Base-by-base conservation (phyloP, 2,113 vertebrate genomes). In the Conger conger region DNA sequence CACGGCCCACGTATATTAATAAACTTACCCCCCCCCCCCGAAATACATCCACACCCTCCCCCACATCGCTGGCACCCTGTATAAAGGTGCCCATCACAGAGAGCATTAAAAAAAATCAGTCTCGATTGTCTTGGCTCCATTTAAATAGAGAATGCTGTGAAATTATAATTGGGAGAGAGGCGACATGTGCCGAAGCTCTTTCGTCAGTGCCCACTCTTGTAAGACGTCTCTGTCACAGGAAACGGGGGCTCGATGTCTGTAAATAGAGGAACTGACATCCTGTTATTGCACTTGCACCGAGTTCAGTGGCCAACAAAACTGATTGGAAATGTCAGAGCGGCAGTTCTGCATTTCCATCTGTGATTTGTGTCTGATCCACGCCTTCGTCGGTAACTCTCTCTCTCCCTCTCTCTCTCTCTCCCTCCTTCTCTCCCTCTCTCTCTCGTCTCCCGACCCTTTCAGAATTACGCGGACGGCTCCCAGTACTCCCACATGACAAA, bases 401-500 rank as follows among this genome's bases (percentile, higher is more conserved):
- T 37, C 60, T 40, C 38, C n/a, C n/a, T n/a, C n/a, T n/a, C 53
- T 86, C 38, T 85, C 27, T 37, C 37, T 37, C 60, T 40, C 38
- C n/a, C n/a, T n/a, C n/a, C n/a, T n/a, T n/a, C n/a, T n/a, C n/a
- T n/a, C n/a, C n/a, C 53, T 86, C 38, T 85, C 27, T 37, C 37
- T 37, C 60, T 40, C 38, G n/a, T n/a, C n/a, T n/a, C n/a, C n/a
- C 85, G 36, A 83, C 33, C 20, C 20, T 85, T 85, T 54, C 96
- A 99, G 98, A 96, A 92, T 93, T 98, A 97, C 87, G 96, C 96
- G 80, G 98, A 99, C 83, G 97, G 97, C 80, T 94, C 96, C 88
- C 97, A 96, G 88, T 99, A 97, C 89, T 94, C 96, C 85, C 96
- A 97, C 86, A 93, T 97, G 96, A 90, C 95, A 73, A 94, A 93